These are phyloP conservation scores for Peucedramus taeniatus DNA, from an alignment of 2,113 vertebrate genomes.

Conservation along the genomic window DNA sequence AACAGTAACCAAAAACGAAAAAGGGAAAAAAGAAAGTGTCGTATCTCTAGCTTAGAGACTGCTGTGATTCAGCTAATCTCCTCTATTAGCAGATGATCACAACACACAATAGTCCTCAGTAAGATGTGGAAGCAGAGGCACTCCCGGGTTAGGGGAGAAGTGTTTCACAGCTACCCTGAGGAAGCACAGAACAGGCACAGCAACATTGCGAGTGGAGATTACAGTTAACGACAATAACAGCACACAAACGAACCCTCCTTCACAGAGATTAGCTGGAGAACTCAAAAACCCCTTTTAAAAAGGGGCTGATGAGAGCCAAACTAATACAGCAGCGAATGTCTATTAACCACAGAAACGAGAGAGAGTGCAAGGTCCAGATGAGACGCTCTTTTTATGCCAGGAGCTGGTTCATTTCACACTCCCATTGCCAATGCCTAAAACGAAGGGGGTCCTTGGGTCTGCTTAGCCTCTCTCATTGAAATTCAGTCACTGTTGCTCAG, in stretches of 20 bases:
- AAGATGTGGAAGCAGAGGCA: background rate
- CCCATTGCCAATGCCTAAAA: background rate
- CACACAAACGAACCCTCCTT: slow-evolving; percentile 15
- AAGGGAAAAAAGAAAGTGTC: rapidly evolving
- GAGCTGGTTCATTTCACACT: background rate
- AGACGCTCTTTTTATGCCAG: background rate
- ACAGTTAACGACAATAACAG: slow-evolving; percentile 5
- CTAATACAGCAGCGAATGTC: rapidly evolving
- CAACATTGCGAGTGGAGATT: background rate
- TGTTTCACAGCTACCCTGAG: background rate
- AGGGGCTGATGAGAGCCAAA: background rate
- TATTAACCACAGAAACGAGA: background rate
- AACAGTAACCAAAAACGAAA: background rate
- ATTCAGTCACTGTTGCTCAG: background rate
- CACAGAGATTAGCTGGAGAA: background rate
- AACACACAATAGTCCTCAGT: background rate
- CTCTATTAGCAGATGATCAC: slow-evolving; percentile 32
- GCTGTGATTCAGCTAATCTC: slow-evolving; percentile 48
- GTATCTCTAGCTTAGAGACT: slow-evolving; percentile 3
- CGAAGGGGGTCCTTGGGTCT: background rate
- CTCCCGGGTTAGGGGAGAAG: background rate
- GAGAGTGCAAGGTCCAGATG: background rate
- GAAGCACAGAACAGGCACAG: background rate
- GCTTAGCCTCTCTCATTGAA: background rate
- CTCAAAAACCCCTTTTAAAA: background rate